These are phyloP conservation scores for Trachymyrmex septentrionalis DNA, from an alignment of 1,140 invertebrate species.

Conservation along the genomic window DNA sequence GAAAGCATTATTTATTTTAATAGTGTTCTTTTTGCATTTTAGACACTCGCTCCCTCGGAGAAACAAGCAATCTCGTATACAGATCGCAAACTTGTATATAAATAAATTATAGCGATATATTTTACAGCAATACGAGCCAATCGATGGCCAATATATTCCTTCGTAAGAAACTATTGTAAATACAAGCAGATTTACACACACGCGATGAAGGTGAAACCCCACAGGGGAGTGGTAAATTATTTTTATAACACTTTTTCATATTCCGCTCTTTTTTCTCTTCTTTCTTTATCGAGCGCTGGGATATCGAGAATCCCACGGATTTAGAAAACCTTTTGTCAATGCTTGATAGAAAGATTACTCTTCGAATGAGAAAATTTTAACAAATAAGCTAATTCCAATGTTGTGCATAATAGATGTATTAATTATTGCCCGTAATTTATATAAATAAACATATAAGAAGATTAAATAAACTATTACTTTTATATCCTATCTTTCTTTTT, in stretches of 20 bases:
- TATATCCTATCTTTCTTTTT: background rate
- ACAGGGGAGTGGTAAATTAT: conserved; percentile 68
- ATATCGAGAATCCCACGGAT: conserved; percentile 19
- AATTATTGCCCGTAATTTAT: conserved; percentile 80
- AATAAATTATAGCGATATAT: conserved; percentile 57
- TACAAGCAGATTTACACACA: conserved; percentile 35
- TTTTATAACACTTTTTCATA: conserved; percentile 66
- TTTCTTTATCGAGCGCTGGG: background rate
- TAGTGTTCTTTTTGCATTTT: background rate
- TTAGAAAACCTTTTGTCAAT: conserved; percentile 67
- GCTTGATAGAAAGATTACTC: conserved; percentile 45
- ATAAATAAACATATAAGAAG: conserved; percentile 69
- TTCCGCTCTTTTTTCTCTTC: background rate
- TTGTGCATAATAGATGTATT: conserved; percentile 76
- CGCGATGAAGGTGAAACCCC: conserved; percentile 25
- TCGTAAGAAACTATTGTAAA: conserved; percentile 52
- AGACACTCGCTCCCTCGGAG: background rate
- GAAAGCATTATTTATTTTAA: conserved; percentile 69
- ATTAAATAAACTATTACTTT: conserved; percentile 63
- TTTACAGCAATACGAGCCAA: conserved; percentile 32
- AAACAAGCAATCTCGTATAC: conserved; percentile 32
- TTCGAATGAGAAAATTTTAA: conserved; percentile 49
- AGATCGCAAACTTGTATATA: conserved; percentile 69
- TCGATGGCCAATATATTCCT: conserved; percentile 41
- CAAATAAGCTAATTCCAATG: conserved; percentile 69